phyloP scores from a whole-genome alignment of 2,888 invertebrate genomes.

The Venusia cambrica region DNA sequence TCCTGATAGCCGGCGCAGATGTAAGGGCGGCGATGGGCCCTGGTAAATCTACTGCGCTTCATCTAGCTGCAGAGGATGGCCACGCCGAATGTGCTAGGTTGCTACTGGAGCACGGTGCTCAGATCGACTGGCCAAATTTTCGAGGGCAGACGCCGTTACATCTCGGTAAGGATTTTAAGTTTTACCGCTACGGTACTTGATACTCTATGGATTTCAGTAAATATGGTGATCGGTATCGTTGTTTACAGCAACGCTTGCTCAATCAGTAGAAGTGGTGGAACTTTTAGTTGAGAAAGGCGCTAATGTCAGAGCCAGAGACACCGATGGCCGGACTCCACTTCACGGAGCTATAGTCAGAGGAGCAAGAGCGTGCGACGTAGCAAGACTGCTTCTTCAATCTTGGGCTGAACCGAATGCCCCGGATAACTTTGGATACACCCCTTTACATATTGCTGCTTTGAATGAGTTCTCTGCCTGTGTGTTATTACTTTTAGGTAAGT shows the following conservation, averaged over 20 bases:
- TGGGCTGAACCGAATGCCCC: constrained; percentile 88
- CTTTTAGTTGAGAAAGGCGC: constrained; percentile 84
- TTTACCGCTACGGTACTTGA: no score
- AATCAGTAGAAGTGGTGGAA: constrained; percentile 89
- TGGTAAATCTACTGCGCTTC: constrained; percentile 89
- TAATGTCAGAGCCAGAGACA: constrained; percentile 84
- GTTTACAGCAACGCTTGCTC: constrained; percentile 85
- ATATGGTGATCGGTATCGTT: not conserved
- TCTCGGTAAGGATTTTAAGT: constrained; percentile 81
- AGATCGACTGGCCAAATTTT: constrained; percentile 87
- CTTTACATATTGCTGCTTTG: constrained; percentile 90
- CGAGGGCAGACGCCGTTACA: constrained; percentile 92
- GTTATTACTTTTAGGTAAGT: constrained; percentile 82
- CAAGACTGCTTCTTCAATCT: constrained; percentile 82
- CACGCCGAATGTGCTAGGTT: constrained; percentile 88
- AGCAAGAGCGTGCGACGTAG: constrained; percentile 86
- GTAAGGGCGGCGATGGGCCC: constrained; percentile 87
- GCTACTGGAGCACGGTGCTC: constrained; percentile 87
- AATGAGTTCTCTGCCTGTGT: constrained; percentile 91
- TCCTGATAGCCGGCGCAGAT: constrained; percentile 90
- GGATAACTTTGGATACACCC: constrained; percentile 91
- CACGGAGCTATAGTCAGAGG: constrained; percentile 91
- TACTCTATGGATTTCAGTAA: constrained; percentile 2
- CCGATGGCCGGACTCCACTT: constrained; percentile 88
- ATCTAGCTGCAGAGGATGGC: constrained; percentile 93